These are phyloP conservation scores for Bombus impatiens DNA, from an alignment of 1,140 invertebrate genomes.

Conservation along the genomic window DNA sequence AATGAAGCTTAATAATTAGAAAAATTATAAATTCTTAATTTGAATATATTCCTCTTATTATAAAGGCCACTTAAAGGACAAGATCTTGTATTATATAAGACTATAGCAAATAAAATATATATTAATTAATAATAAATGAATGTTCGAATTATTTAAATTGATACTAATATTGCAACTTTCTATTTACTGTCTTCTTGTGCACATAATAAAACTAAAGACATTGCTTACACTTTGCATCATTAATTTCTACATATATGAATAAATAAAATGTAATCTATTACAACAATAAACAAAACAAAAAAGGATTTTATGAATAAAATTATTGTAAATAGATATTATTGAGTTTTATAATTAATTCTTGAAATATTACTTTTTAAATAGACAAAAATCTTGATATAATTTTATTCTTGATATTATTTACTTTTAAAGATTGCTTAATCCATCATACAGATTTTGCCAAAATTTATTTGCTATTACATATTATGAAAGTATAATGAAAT, in stretches of 20 bases:
- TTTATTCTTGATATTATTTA: constrained; percentile 11
- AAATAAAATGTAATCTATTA: background rate
- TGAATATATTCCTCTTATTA: constrained; percentile 59
- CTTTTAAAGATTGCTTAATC: background rate
- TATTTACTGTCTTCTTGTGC: background rate
- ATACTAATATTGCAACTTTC: constrained; percentile 1
- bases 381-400: constrained; percentile 10
- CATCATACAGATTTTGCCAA: background rate
- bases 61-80: constrained; percentile 65
- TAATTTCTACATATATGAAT: background rate
- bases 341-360: background rate
- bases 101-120: constrained; percentile 22
- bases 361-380: constrained; percentile 11
- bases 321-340: background rate
- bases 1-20: constrained; percentile 54
- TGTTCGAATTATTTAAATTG: background rate
- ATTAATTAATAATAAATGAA: background rate
- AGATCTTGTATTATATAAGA: constrained; percentile 44
- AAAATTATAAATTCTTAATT: constrained; percentile 44
- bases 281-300: background rate
- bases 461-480: constrained; percentile 5
- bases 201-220: background rate
- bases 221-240: background rate
- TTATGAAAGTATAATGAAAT: constrained; percentile 24
- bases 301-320: background rate